phyloP scores from a whole-genome alignment of 2,797 vertebrate genomes.

The Euphonia xanthogaster region DNA sequence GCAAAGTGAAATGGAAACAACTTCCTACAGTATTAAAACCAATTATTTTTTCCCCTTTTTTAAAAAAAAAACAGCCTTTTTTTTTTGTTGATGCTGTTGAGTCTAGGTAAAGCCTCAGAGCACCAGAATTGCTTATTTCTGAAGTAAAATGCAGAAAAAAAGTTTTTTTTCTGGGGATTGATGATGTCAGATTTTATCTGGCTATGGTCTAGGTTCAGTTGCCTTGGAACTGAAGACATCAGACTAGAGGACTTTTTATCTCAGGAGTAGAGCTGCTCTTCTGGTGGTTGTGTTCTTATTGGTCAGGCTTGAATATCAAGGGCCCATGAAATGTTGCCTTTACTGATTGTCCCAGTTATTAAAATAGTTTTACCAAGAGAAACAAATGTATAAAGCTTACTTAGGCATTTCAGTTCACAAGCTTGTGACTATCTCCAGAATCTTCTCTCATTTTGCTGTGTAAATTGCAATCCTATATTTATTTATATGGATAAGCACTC shows the following conservation, averaged over 20 bases:
- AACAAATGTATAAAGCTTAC: background rate
- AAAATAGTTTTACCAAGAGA: background rate
- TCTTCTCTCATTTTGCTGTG: background rate
- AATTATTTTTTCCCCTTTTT: fast-evolving
- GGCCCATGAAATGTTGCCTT: background rate
- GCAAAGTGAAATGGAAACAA: background rate
- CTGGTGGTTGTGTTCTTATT: background rate
- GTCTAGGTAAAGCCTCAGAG: background rate
- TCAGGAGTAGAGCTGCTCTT: background rate
- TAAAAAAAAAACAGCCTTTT: fast-evolving
- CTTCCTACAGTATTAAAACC: background rate
- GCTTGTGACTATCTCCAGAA: background rate
- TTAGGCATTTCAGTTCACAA: background rate
- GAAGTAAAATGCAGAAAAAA: background rate
- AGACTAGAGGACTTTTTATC: background rate
- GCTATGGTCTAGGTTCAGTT: background rate
- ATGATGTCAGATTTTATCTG: background rate
- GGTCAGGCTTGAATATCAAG: background rate
- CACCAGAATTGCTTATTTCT: background rate
- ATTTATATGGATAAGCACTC: background rate
- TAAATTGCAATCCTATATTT: background rate
- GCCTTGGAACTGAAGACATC: background rate
- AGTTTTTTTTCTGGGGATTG: background rate
- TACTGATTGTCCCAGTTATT: background rate
- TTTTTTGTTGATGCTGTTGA: background rate